Evolutionary conservation across 1,140 invertebrate species (phyloP).

Genomic region (Drosophila parabipectinata): DNA sequence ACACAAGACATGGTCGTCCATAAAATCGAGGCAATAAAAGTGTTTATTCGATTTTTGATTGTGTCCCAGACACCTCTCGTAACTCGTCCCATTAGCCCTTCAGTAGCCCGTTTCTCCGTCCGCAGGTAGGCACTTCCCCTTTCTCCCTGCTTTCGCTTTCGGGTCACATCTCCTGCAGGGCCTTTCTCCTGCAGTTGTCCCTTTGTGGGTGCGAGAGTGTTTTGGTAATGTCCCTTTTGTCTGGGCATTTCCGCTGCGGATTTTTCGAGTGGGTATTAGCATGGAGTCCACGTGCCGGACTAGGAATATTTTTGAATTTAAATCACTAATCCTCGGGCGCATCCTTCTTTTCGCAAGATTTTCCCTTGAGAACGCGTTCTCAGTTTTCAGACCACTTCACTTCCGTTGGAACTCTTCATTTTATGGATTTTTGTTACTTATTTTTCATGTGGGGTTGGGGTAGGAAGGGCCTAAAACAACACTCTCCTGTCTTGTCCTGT

Average conservation of each 20-base stretch:
- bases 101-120: constrained; percentile 4
- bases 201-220: constrained; percentile 9
- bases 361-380: constrained; percentile 34
- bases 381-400: constrained; percentile 58
- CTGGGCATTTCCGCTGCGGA: constrained; percentile 71
- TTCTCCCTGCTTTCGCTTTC: constrained; percentile 44
- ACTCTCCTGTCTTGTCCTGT: constrained; percentile 41
- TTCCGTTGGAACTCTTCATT: constrained; percentile 66
- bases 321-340: constrained; percentile 63
- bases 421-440: constrained; percentile 51
- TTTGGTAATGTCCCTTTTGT: constrained; percentile 44
- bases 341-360: constrained; percentile 66
- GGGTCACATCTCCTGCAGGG: constrained; percentile 35
- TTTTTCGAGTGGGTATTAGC: constrained; percentile 61
- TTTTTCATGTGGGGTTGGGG: background rate
- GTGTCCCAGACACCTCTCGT: constrained; percentile 49
- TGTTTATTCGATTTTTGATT: constrained; percentile 75
- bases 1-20: constrained; percentile 5
- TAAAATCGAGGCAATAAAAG: constrained; percentile 64
- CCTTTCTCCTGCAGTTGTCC: constrained; percentile 1
- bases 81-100: background rate
- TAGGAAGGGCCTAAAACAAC: constrained; percentile 64
- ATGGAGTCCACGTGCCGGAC: constrained; percentile 60
- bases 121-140: constrained; percentile 60
- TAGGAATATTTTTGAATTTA: constrained; percentile 42